phyloP scores from a whole-genome alignment of 2,888 invertebrate genomes.

The Drosophila fulvimacula region DNA sequence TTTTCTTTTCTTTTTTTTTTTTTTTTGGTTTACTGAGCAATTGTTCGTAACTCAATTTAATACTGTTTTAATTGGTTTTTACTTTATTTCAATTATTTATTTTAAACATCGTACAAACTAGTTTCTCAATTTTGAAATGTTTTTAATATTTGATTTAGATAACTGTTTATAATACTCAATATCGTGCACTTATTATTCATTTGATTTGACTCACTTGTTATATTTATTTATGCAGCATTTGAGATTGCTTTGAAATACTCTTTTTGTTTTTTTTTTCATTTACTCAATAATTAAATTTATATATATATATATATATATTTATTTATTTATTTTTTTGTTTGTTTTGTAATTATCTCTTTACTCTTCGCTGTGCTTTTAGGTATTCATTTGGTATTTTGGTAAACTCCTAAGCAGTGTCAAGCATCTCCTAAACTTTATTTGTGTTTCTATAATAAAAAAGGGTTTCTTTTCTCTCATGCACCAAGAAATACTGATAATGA shows the following conservation, averaged over 20 bases:
- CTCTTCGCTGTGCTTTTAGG: slow-evolving; percentile 1
- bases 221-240: slow-evolving; percentile 11
- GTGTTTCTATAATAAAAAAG: slow-evolving; percentile 27
- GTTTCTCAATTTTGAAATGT: slow-evolving; percentile 25
- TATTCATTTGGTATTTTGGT: slow-evolving; percentile 30
- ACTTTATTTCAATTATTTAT: background rate
- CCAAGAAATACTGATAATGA: slow-evolving; percentile 30
- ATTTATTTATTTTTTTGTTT: background rate
- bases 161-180: slow-evolving; percentile 29
- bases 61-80: slow-evolving; percentile 37
- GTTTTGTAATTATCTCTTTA: background rate
- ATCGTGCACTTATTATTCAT: slow-evolving; percentile 36
- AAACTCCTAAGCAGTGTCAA: slow-evolving; percentile 69
- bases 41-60: slow-evolving; percentile 47
- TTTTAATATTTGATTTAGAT: slow-evolving; percentile 47
- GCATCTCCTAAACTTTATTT: slow-evolving; percentile 55
- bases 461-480: slow-evolving; percentile 5
- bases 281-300: slow-evolving; percentile 33
- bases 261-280: background rate
- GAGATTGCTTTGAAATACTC: slow-evolving; percentile 30
- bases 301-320: slow-evolving; percentile 9
- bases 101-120: slow-evolving; percentile 30
- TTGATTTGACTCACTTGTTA: slow-evolving; percentile 17
- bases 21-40: slow-evolving; percentile 44
- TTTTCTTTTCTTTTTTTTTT: background rate